Percentiles rank a stretch among this genome's conserved stretches.
These are phyloP conservation scores for Shinisaurus crocodilurus DNA, from an alignment of 2,113 vertebrate species.

Conservation along the genomic window DNA sequence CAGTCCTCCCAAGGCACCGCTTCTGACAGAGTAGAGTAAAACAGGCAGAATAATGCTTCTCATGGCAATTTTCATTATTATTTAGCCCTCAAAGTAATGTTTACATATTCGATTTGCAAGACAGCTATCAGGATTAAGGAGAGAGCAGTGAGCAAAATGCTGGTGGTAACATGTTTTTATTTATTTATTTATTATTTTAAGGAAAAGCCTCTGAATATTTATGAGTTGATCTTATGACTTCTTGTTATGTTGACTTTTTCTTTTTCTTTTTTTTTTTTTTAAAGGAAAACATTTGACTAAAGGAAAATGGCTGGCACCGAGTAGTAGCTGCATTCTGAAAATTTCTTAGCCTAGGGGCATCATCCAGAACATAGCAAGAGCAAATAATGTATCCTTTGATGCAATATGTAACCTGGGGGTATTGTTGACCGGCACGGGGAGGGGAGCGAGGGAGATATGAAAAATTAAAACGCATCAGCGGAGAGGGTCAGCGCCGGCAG, in stretches of 20 bases:
- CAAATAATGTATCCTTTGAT: slow-evolving; percentile 68
- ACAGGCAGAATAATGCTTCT: neutral
- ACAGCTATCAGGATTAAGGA: slow-evolving; percentile 49
- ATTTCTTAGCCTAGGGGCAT: slow-evolving; percentile 67
- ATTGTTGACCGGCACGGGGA: slow-evolving; percentile 49
- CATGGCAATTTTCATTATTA: neutral
- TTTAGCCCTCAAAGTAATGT: slow-evolving; percentile 70
- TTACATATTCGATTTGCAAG: slow-evolving; percentile 67
- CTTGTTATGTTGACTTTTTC: slow-evolving; percentile 77
- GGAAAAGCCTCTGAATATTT: slow-evolving; percentile 73
- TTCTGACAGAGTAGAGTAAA: neutral
- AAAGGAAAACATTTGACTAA: slow-evolving; percentile 76
- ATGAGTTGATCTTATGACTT: slow-evolving; percentile 80
- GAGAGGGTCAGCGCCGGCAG: slow-evolving; percentile 47
- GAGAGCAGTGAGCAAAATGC: slow-evolving; percentile 58
- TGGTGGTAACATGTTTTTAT: slow-evolving; percentile 2
- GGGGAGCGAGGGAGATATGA: slow-evolving; percentile 38
- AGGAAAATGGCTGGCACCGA: slow-evolving; percentile 68
- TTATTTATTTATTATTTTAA: neutral
- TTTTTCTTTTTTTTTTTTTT: slow-evolving; percentile 79
- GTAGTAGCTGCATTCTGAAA: slow-evolving; percentile 62
- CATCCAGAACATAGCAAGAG: slow-evolving; percentile 62
- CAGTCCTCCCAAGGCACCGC: neutral
- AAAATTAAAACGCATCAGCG: slow-evolving; percentile 58
- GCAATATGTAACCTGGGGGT: slow-evolving; percentile 61